phyloP scores from a whole-genome alignment of 1,140 invertebrate genomes.

The Hylaeus anthracinus region DNA sequence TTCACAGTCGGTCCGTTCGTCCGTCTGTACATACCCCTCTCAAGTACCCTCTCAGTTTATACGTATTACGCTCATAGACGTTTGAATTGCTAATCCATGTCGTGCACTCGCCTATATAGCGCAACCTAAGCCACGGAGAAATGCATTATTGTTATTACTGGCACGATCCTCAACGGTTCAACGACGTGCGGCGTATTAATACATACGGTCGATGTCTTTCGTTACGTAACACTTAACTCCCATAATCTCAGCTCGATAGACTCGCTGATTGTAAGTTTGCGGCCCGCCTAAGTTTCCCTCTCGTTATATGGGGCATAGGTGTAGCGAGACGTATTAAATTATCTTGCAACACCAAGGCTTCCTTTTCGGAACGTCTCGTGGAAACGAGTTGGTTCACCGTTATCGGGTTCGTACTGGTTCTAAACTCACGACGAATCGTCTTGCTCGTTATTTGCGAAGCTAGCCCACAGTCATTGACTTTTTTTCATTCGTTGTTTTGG shows the following conservation, averaged over 20 bases:
- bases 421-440: neutral
- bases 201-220: slow-evolving; percentile 55
- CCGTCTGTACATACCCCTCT: neutral
- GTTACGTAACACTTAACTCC: slow-evolving; percentile 61
- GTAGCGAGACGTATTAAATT: slow-evolving; percentile 23
- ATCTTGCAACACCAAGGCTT: slow-evolving; percentile 4
- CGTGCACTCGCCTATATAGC: slow-evolving; percentile 66
- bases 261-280: slow-evolving; percentile 49
- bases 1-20: neutral
- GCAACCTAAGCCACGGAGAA: slow-evolving; percentile 55
- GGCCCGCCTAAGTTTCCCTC: slow-evolving; percentile 13
- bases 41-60: slow-evolving; percentile 66
- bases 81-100: slow-evolving; percentile 78
- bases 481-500: neutral
- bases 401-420: neutral
- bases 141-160: slow-evolving; percentile 68
- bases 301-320: slow-evolving; percentile 9
- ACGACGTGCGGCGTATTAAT: slow-evolving; percentile 56
- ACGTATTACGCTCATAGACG: slow-evolving; percentile 68
- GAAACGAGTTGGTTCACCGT: neutral
- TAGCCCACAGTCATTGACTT: no score
- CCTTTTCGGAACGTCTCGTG: neutral
- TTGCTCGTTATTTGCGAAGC: neutral
- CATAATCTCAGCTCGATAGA: slow-evolving; percentile 40
- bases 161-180: slow-evolving; percentile 61